phyloP scores from a whole-genome alignment of 2,888 invertebrate species.

The Leptinotarsa juncta region DNA sequence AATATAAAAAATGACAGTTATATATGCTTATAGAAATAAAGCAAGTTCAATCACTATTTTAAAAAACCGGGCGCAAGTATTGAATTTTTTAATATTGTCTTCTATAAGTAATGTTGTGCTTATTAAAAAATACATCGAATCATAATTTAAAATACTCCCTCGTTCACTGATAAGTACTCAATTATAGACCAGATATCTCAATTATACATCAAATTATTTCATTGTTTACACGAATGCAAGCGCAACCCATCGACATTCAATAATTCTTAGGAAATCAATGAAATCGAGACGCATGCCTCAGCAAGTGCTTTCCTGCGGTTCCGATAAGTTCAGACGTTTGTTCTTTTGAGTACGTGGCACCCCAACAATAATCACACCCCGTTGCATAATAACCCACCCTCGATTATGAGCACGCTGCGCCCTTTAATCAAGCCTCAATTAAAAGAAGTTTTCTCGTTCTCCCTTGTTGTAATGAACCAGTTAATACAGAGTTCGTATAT shows the following conservation, averaged over 20 bases:
- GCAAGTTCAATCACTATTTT: no score
- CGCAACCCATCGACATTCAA: background rate
- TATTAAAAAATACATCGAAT: no score
- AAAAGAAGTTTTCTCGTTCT: conserved; percentile 59
- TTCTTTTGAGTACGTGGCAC: conserved; percentile 51
- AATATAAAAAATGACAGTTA: no score
- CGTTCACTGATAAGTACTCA: background rate
- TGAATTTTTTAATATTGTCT: no score
- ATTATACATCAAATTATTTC: background rate
- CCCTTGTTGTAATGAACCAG: conserved; percentile 58
- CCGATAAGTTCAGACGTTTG: conserved; percentile 52
- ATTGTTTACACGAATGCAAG: conserved; percentile 5
- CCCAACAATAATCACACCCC: conserved; percentile 52
- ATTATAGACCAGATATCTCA: background rate
- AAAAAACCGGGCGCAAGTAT: no score
- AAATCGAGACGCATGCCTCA: conserved; percentile 12
- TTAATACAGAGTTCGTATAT: conserved; percentile 56
- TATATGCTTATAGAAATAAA: no score
- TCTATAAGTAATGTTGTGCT: no score
- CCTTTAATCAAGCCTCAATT: conserved; percentile 67
- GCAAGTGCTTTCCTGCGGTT: conserved; percentile 45
- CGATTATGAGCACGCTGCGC: conserved; percentile 57
- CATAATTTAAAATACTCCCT: no score
- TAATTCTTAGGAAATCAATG: conserved; percentile 21
- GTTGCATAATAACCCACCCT: conserved; percentile 51